A percentile compares a stretch with the other conserved stretches of the same genome.
These are phyloP conservation scores for Thymelicus acteon DNA, from an alignment of 2,888 invertebrate species.

Conservation along the genomic window DNA sequence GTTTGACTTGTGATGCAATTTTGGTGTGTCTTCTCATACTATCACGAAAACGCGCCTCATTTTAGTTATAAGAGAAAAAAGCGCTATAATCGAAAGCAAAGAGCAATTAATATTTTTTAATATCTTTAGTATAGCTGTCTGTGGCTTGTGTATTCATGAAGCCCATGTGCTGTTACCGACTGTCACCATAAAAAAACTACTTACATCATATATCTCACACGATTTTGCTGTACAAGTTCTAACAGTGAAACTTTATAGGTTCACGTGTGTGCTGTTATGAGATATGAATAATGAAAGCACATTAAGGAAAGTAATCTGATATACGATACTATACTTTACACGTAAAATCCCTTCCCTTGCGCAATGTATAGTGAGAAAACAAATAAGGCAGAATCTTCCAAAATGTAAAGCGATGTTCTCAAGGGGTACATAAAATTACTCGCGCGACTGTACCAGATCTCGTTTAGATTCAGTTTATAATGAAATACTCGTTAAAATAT, in stretches of 20 bases:
- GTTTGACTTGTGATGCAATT: too few relatives aligned
- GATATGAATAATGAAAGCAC: slow-evolving; percentile 8
- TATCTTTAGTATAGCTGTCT: too few relatives aligned
- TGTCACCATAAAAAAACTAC: too few relatives aligned
- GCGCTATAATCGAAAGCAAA: too few relatives aligned
- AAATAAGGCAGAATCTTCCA: slow-evolving; percentile 29
- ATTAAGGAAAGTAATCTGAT: slow-evolving; percentile 16
- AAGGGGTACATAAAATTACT: slow-evolving; percentile 44
- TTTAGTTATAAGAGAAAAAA: too few relatives aligned
- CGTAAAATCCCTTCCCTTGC: not conserved
- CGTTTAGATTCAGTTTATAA: slow-evolving; percentile 43
- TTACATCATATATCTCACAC: too few relatives aligned
- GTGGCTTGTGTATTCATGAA: too few relatives aligned
- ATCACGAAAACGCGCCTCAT: too few relatives aligned
- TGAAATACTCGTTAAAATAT: slow-evolving; percentile 20
- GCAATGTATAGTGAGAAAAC: slow-evolving; percentile 28
- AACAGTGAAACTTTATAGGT: not conserved
- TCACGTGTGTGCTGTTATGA: not conserved
- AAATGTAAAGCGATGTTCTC: slow-evolving; percentile 39
- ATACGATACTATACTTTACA: not conserved
- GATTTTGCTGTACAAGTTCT: not conserved
- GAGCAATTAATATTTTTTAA: too few relatives aligned
- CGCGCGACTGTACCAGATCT: slow-evolving; percentile 38
- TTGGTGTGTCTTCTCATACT: too few relatives aligned
- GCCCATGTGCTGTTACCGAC: too few relatives aligned